These are phyloP conservation scores for Cephus spinipes DNA, from an alignment of 2,888 invertebrate genomes.

Conservation along the genomic window DNA sequence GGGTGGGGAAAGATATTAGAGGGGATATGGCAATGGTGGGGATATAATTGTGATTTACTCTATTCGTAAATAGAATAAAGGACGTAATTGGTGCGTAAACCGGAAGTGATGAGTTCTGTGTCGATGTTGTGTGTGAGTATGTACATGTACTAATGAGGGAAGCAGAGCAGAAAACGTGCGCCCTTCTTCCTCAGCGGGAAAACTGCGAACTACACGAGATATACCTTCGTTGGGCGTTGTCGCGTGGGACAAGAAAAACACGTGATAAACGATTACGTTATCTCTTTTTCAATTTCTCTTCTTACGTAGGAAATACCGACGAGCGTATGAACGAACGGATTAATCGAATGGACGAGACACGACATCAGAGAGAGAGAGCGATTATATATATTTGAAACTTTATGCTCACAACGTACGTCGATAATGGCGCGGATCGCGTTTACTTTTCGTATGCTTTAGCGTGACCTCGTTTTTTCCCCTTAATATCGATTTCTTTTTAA, in stretches of 20 bases:
- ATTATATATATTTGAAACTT: background rate
- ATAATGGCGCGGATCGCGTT: background rate
- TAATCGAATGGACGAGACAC: background rate
- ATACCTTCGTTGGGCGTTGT: background rate
- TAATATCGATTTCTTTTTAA: background rate
- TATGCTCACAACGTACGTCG: background rate
- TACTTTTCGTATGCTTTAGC: background rate
- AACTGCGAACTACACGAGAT: background rate
- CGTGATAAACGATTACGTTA: background rate
- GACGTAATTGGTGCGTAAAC: background rate
- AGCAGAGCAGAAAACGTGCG: background rate
- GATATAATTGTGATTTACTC: background rate
- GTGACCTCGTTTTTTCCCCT: background rate
- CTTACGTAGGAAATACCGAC: background rate
- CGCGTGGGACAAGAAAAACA: background rate
- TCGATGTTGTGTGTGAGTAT: background rate
- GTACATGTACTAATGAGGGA: background rate
- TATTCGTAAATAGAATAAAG: background rate
- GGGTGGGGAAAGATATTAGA: slow-evolving; percentile 30
- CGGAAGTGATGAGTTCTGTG: background rate
- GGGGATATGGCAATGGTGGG: slow-evolving; percentile 24
- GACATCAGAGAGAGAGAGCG: background rate
- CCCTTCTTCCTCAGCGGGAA: background rate
- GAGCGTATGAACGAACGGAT: background rate
- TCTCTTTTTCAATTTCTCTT: background rate